Evolutionary conservation across 2,113 vertebrate species (phyloP).

Genomic region (Protomyctophum bolini): DNA sequence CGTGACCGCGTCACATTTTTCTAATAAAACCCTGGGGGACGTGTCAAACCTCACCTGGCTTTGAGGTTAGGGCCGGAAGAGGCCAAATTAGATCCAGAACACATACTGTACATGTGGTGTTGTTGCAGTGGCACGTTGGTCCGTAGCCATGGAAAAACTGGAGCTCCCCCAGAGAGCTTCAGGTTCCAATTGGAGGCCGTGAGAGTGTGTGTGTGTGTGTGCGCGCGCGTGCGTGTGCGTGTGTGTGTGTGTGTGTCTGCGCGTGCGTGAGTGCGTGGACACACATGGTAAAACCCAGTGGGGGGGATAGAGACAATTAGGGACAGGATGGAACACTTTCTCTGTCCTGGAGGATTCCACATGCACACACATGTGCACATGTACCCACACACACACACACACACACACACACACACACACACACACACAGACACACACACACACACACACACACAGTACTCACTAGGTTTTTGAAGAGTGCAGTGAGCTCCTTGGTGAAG

Average conservation of each 20-base stretch:
- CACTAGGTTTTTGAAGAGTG: conserved; percentile 99
- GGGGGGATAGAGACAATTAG: conserved; percentile 49
- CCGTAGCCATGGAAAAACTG: conserved; percentile 36
- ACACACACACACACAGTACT: conserved; percentile 50
- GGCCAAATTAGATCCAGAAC: conserved; percentile 38
- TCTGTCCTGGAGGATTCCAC: conserved; percentile 28
- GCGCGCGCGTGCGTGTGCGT: neutral
- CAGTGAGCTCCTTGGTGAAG: conserved; percentile 98
- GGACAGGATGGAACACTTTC: conserved; percentile 43
- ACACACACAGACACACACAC: conserved; percentile 1
- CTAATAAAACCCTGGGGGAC: conserved; percentile 38
- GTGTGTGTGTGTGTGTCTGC: conserved; percentile 1
- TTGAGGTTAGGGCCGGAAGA: conserved; percentile 22
- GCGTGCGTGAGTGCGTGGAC: conserved; percentile 1
- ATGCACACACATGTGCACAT: neutral
- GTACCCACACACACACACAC: neutral
- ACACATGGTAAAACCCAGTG: conserved; percentile 20
- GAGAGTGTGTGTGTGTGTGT: neutral
- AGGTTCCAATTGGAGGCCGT: conserved; percentile 29
- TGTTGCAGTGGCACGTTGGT: conserved; percentile 26
- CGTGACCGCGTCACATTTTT: conserved; percentile 39
- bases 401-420: neutral
- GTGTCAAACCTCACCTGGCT: conserved; percentile 9
- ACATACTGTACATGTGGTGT: conserved; percentile 33
- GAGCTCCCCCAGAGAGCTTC: conserved; percentile 24